These are phyloP conservation scores for Tyria jacobaeae DNA, from an alignment of 2,888 invertebrate genomes.

Conservation along the genomic window DNA sequence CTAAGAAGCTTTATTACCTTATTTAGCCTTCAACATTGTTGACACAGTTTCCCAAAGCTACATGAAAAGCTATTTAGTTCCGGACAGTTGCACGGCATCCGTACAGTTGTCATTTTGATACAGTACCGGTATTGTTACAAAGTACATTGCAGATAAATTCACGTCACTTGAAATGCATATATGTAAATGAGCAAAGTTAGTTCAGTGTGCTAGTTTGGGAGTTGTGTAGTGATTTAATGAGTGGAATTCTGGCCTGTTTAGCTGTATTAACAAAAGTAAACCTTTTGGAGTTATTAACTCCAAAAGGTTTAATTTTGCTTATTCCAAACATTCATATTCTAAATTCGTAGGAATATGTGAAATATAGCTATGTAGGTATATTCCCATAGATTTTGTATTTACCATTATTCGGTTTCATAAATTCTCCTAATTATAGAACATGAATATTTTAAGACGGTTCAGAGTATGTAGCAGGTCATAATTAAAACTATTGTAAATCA, in stretches of 20 bases:
- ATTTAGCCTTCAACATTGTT: constrained; percentile 2
- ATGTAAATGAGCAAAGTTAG: constrained; percentile 13
- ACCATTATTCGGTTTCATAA: too few species aligned
- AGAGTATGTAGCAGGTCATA: too few species aligned
- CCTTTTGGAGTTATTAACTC: not conserved
- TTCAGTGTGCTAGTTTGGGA: constrained; percentile 1
- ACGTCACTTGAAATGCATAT: constrained; percentile 14
- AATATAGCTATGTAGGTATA: too few species aligned
- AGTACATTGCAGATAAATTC: constrained; percentile 28
- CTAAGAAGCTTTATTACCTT: not conserved
- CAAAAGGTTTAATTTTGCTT: not conserved
- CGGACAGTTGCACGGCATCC: constrained; percentile 21
- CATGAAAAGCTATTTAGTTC: constrained; percentile 27
- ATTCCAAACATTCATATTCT: too few species aligned
- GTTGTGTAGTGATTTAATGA: constrained; percentile 2
- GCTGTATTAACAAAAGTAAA: not conserved
- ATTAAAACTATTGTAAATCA: too few species aligned
- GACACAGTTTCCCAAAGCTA: not conserved
- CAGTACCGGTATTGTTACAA: constrained; percentile 14
- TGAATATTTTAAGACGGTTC: too few species aligned
- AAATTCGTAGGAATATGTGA: too few species aligned
- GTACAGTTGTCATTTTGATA: constrained; percentile 30
- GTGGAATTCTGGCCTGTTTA: not conserved
- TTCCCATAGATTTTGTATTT: too few species aligned
- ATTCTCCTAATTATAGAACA: too few species aligned